Evolutionary conservation across 2,888 invertebrate species (phyloP).

Genomic region (Napeogenes sylphis): DNA sequence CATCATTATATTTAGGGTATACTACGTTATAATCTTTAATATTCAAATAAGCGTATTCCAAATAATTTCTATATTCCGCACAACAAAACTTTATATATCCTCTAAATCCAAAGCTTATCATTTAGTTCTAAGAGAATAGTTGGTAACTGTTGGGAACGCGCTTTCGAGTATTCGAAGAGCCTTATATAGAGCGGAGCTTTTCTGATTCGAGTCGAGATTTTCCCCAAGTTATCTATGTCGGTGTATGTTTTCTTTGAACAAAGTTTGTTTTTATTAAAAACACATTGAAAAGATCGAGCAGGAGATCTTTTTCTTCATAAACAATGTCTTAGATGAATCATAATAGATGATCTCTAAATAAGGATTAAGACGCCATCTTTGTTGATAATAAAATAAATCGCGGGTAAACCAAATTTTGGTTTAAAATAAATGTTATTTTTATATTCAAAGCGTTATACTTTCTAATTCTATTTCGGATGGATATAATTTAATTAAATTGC

Average conservation of each 20-base stretch:
- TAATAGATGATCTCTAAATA: constrained; percentile 23
- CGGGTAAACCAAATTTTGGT: not conserved
- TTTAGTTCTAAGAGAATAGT: constrained; percentile 4
- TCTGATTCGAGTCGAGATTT: constrained; percentile 60
- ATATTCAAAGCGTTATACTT: not conserved
- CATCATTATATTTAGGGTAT: too few species aligned
- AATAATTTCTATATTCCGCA: not conserved
- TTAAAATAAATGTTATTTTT: not conserved
- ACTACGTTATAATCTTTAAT: too few species aligned
- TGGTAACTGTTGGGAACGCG: not conserved
- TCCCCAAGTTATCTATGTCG: constrained; percentile 46
- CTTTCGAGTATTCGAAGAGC: constrained; percentile 26
- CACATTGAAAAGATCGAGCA: constrained; percentile 25
- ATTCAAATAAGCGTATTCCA: too few species aligned
- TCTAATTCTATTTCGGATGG: not conserved
- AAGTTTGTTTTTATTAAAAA: constrained; percentile 29
- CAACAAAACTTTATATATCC: not conserved
- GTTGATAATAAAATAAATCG: not conserved
- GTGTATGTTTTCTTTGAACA: constrained; percentile 33
- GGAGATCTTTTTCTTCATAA: constrained; percentile 16
- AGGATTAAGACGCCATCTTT: constrained; percentile 16
- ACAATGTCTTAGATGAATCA: constrained; percentile 18
- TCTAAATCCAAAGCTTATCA: not conserved
- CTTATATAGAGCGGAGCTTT: constrained; percentile 61
- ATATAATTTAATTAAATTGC: too few species aligned